Conservation (phyloP, 2,113 vertebrate genomes). For the Cisticola juncidis region DNA sequence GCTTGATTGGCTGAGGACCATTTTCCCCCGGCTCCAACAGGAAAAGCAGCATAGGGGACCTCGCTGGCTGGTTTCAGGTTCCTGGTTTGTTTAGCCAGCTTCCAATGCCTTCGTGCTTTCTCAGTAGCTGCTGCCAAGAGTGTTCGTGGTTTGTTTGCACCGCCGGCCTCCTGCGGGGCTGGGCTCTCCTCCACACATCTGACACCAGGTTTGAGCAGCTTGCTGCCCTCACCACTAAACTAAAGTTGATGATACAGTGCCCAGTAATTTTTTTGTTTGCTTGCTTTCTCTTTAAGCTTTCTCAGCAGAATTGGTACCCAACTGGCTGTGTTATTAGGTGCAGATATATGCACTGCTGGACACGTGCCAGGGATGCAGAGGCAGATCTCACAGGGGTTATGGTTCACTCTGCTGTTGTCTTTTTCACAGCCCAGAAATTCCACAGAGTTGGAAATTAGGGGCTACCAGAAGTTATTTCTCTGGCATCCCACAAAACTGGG, state of each 20-base stretch:
- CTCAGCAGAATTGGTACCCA: not conserved
- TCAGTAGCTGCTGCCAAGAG: not conserved
- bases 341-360: not conserved
- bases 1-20: not conserved
- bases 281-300: not conserved
- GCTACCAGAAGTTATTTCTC: not conserved
- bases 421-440: not conserved
- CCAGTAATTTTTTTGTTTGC: not conserved
- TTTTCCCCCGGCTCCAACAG: not conserved
- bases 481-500: not conserved
- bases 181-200: not conserved
- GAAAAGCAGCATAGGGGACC: not conserved
- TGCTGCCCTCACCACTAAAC: not conserved
- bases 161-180: not conserved
- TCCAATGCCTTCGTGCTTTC: not conserved
- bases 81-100: conserved; percentile 5
- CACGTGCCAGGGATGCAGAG: not conserved
- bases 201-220: not conserved
- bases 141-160: not conserved
- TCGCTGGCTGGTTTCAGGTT: not conserved
- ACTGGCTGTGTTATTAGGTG: not conserved
- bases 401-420: not conserved
- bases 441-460: not conserved
- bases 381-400: not conserved
- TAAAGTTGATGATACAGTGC: not conserved